Conservation (phyloP, 1,140 invertebrate genomes). For the Archivesica marissinica region DNA sequence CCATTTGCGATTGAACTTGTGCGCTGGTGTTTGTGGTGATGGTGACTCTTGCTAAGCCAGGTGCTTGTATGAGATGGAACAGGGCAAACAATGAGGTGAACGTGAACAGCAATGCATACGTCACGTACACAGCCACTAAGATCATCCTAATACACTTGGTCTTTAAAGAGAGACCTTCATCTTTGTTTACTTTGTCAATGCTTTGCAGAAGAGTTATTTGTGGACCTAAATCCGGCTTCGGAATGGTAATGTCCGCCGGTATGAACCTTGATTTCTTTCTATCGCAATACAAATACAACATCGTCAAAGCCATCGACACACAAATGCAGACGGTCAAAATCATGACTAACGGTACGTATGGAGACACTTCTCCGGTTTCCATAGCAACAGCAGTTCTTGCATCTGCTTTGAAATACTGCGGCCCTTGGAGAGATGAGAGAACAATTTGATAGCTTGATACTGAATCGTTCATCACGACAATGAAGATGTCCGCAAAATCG, state of each 20-base stretch:
- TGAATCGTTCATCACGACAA: slow-evolving; percentile 75
- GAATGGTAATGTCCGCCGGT: slow-evolving; percentile 28
- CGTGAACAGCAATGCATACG: slow-evolving; percentile 77
- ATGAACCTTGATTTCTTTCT: slow-evolving; percentile 30
- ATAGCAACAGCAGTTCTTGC: neutral
- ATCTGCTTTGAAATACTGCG: slow-evolving; percentile 32
- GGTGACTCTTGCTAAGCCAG: slow-evolving; percentile 65
- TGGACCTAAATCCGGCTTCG: slow-evolving; percentile 50
- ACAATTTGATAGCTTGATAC: slow-evolving; percentile 68
- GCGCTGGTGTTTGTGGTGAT: slow-evolving; percentile 67
- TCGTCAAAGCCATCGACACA: slow-evolving; percentile 59
- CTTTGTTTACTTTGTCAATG: slow-evolving; percentile 62
- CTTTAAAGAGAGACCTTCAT: neutral
- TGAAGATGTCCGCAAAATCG: slow-evolving; percentile 67
- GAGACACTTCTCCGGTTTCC: slow-evolving; percentile 38
- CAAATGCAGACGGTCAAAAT: slow-evolving; percentile 64
- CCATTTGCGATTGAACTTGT: slow-evolving; percentile 68
- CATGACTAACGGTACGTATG: slow-evolving; percentile 72
- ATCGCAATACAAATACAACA: slow-evolving; percentile 42
- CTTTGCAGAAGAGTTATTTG: slow-evolving; percentile 59
- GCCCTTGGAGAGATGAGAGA: slow-evolving; percentile 69
- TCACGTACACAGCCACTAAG: slow-evolving; percentile 71
- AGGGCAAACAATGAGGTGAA: slow-evolving; percentile 73
- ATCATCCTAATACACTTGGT: slow-evolving; percentile 65
- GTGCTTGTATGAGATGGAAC: slow-evolving; percentile 70